phyloP scores from a whole-genome alignment of 2,113 vertebrate genomes.

The Rousettus leschenaultii region DNA sequence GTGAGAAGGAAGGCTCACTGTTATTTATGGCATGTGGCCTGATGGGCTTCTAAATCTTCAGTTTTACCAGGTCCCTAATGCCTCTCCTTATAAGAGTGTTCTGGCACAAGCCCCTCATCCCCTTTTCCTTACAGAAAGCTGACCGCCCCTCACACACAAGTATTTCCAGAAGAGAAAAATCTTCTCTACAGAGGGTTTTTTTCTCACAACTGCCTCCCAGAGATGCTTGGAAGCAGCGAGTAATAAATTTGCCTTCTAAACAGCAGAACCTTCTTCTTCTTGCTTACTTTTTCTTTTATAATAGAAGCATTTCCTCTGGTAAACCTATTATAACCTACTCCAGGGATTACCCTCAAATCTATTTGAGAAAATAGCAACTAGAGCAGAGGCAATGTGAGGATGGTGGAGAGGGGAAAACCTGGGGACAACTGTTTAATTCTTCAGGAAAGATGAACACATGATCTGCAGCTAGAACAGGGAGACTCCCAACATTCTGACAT shows the following conservation, averaged over 20 bases:
- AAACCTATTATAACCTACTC: constrained; percentile 44
- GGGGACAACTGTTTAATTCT: not conserved
- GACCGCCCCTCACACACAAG: not conserved
- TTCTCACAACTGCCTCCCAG: constrained; percentile 6
- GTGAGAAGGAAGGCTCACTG: not conserved
- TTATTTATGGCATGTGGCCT: too few species aligned
- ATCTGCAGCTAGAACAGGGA: not conserved
- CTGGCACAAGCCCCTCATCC: not conserved
- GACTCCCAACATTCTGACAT: not conserved
- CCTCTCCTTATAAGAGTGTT: not conserved
- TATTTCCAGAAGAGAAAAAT: not conserved
- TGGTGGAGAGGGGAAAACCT: not conserved
- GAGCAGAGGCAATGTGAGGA: not conserved
- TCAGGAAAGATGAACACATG: not conserved
- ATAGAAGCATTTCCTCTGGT: constrained; percentile 52
- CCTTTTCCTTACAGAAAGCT: not conserved
- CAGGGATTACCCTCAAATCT: constrained; percentile 62
- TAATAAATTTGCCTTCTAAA: constrained; percentile 58
- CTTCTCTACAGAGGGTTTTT: constrained; percentile 47
- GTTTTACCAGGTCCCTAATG: not conserved
- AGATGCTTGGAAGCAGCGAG: constrained; percentile 30
- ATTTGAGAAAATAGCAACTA: not conserved
- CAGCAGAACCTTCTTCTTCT: constrained; percentile 24
- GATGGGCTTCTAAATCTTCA: not conserved
- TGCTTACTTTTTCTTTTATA: constrained; percentile 34